These are phyloP conservation scores for Tor tambroides DNA, from an alignment of 2,113 vertebrate species.

Conservation along the genomic window DNA sequence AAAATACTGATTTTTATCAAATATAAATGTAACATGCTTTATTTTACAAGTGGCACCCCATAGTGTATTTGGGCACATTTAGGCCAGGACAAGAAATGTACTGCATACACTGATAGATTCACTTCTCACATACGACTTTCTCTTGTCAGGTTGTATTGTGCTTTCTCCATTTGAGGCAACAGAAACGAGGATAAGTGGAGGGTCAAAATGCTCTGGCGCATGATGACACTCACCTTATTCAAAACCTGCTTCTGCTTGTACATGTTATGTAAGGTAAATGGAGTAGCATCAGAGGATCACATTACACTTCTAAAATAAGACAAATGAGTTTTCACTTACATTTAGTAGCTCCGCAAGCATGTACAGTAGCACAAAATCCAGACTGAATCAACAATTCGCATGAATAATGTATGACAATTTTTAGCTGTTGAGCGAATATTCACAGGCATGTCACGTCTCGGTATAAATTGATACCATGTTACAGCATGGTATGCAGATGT, in stretches of 20 bases:
- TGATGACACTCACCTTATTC: constrained; percentile 4
- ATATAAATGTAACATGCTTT: neutral
- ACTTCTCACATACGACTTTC: neutral
- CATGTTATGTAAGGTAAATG: neutral
- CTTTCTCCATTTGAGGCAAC: neutral
- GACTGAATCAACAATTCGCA: constrained; percentile 11
- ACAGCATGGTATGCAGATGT: constrained; percentile 1
- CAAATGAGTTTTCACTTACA: constrained; percentile 12
- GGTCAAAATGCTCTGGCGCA: constrained; percentile 18
- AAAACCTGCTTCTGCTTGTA: neutral
- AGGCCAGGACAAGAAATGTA: neutral
- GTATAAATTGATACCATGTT: neutral
- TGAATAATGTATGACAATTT: constrained; percentile 32
- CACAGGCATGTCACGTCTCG: constrained; percentile 7
- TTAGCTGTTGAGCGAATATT: neutral
- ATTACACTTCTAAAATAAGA: neutral
- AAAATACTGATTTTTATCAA: no score
- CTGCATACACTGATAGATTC: neutral
- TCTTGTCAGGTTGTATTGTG: neutral
- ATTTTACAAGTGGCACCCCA: neutral
- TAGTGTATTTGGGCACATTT: neutral
- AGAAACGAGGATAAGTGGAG: constrained; percentile 3
- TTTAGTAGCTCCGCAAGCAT: neutral
- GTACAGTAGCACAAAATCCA: neutral
- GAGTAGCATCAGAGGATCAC: neutral